Percentiles rank a stretch among this genome's conserved stretches.
Evolutionary conservation across 2,888 invertebrate genomes (phyloP).

Genomic region (Schrankia costaestrigalis): DNA sequence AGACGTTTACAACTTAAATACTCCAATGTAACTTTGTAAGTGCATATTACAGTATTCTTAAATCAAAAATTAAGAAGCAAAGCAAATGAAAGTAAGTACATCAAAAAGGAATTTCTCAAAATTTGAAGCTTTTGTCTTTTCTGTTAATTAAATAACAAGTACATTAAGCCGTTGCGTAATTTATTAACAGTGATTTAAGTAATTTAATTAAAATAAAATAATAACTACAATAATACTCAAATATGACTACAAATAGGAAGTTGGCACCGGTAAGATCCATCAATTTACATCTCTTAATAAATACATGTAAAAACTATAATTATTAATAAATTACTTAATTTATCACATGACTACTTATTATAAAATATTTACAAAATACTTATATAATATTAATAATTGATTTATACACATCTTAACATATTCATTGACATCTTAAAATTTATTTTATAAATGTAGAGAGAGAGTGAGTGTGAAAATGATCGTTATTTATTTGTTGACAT

Average conservation of each 20-base stretch:
- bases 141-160: no score
- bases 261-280: constrained; percentile 57
- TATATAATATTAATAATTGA: constrained; percentile 30
- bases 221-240: constrained; percentile 17
- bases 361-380: constrained; percentile 49
- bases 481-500: no score
- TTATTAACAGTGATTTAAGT: no score
- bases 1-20: no score
- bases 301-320: constrained; percentile 56
- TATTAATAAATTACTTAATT: constrained; percentile 67
- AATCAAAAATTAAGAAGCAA: no score
- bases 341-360: constrained; percentile 65
- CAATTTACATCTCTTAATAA: constrained; percentile 43
- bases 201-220: constrained; percentile 8
- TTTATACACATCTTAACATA: constrained; percentile 34
- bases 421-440: constrained; percentile 13
- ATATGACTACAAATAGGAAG: constrained; percentile 43
- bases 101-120: no score
- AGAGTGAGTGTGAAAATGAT: no score
- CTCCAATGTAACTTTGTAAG: no score
- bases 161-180: no score
- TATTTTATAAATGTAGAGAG: constrained; percentile 18
- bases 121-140: no score
- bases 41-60: no score
- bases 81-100: no score